Conservation (phyloP, 1,140 invertebrate genomes). For the Matsumurasca onukii region DNA sequence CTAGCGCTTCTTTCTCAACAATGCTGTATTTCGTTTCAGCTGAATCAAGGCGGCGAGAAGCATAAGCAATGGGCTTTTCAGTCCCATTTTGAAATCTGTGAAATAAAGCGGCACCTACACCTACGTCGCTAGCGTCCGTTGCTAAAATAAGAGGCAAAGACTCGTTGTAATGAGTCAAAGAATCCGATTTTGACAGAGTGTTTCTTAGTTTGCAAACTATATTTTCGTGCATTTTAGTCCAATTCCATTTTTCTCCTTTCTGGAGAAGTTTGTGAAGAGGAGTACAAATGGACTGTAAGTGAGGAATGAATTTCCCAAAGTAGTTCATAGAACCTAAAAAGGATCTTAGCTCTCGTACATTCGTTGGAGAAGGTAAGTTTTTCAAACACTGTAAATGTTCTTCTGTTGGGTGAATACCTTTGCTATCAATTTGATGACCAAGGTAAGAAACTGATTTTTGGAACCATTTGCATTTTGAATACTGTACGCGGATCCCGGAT, state of each 20-base stretch:
- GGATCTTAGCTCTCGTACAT: background rate
- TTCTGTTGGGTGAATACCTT: slow-evolving; percentile 1
- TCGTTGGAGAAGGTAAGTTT: background rate
- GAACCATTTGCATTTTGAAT: too few species aligned
- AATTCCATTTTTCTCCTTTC: slow-evolving; percentile 2
- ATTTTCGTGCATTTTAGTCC: background rate
- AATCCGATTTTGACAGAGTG: slow-evolving; percentile 1
- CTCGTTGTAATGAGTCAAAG: background rate
- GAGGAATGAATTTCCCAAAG: background rate
- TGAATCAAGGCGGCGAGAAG: background rate
- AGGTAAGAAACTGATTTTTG: too few species aligned
- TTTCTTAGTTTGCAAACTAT: background rate
- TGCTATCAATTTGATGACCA: background rate
- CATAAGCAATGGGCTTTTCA: background rate
- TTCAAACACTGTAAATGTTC: background rate
- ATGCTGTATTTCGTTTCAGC: too few species aligned
- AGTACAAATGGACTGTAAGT: background rate
- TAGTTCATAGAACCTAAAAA: background rate
- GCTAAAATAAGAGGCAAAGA: background rate
- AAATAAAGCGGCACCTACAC: background rate
- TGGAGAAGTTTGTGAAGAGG: background rate
- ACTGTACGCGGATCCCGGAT: too few species aligned
- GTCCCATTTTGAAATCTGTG: background rate
- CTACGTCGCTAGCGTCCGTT: background rate
- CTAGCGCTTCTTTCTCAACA: background rate